phyloP scores from a whole-genome alignment of 2,797 vertebrate genomes.

The Oceanodroma leucorhoa region DNA sequence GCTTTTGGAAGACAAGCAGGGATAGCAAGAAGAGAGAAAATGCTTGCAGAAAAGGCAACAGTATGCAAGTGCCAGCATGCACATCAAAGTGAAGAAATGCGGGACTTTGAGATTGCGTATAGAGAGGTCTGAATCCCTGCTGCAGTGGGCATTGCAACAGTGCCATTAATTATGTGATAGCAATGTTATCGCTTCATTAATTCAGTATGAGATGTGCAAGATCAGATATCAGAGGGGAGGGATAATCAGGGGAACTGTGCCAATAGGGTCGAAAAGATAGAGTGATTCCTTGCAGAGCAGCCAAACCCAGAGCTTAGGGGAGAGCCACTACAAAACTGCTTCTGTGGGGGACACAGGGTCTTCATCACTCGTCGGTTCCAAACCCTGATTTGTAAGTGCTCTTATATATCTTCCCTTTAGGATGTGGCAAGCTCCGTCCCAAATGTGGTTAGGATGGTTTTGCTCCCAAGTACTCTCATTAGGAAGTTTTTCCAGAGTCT shows the following conservation, averaged over 20 bases:
- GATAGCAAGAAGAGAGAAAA: neutral
- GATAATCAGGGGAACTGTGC: neutral
- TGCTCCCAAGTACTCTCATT: neutral
- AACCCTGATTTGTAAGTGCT: neutral
- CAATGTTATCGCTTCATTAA: neutral
- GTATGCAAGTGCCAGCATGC: neutral
- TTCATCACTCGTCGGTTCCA: rapidly evolving
- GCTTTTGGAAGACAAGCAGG: neutral
- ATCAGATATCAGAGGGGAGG: slow-evolving; percentile 43
- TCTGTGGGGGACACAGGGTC: neutral
- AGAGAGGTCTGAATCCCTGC: neutral
- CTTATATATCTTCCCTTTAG: neutral
- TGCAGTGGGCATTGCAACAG: slow-evolving; percentile 19
- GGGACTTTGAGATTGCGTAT: neutral
- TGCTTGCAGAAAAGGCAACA: neutral
- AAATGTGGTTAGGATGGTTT: neutral
- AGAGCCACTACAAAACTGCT: neutral
- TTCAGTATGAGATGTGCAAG: neutral
- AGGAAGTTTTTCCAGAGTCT: neutral
- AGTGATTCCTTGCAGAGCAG: neutral
- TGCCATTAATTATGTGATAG: neutral
- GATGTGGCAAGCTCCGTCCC: neutral
- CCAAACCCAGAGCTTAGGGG: neutral
- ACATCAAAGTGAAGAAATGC: neutral
- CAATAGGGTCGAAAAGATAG: neutral